Conservation (phyloP, 2,113 vertebrate genomes). For the Caranx melampygus region DNA sequence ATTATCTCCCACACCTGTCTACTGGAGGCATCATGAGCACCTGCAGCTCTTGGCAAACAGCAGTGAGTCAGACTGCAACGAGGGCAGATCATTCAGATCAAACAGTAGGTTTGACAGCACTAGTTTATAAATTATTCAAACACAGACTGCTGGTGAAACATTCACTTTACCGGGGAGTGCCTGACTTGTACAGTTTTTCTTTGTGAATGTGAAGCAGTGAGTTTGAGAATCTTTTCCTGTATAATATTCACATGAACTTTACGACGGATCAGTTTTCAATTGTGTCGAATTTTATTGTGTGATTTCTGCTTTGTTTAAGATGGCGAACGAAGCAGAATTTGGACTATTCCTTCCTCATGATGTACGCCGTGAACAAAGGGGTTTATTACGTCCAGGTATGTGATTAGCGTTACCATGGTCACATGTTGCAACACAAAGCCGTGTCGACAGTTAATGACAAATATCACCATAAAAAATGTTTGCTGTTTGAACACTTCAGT, state of each 20-base stretch:
- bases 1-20: conserved; percentile 29
- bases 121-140: conserved; percentile 53
- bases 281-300: not conserved
- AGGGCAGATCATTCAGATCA: conserved; percentile 38
- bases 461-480: not conserved
- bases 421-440: conserved; percentile 6
- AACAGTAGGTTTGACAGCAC: conserved; percentile 46
- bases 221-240: not conserved
- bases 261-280: not conserved
- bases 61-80: conserved; percentile 30
- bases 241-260: not conserved
- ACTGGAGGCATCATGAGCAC: conserved; percentile 26
- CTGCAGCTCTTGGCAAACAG: conserved; percentile 36
- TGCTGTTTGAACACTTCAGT: no score
- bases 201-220: conserved; percentile 29
- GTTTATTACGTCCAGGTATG: conserved; percentile 97
- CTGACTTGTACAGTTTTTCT: conserved; percentile 14
- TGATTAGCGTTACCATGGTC: conserved; percentile 10
- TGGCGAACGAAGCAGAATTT: conserved; percentile 99
- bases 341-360: conserved; percentile 99
- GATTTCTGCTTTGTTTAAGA: conserved; percentile 79
- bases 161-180: not conserved
- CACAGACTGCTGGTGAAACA: conserved; percentile 18
- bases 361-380: conserved; percentile 97
- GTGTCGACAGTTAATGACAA: not conserved